Evolutionary conservation across 2,797 vertebrate genomes (phyloP).

Genomic region (Catamblyrhynchus diadema): DNA sequence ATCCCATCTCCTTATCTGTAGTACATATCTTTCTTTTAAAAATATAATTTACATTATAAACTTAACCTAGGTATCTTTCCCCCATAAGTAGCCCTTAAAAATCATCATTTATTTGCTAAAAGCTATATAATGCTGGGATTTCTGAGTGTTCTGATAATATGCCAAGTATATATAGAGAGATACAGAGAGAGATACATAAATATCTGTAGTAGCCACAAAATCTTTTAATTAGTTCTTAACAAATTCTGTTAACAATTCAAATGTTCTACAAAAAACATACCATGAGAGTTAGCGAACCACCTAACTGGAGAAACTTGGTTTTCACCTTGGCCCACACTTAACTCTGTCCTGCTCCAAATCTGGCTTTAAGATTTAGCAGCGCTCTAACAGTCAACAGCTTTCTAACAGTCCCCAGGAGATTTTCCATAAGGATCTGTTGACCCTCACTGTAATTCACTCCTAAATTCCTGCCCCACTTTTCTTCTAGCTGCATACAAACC

Average conservation of each 20-base stretch:
- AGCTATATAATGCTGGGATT: not conserved
- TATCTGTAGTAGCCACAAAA: not conserved
- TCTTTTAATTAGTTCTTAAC: not conserved
- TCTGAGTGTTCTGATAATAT: not conserved
- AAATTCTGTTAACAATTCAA: not conserved
- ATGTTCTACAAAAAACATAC: not conserved
- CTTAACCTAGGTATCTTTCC: not conserved
- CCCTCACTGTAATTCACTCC: not conserved
- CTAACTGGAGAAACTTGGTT: not conserved
- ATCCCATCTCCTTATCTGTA: not conserved
- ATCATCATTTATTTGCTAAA: not conserved
- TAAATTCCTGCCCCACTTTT: not conserved
- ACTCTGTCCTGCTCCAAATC: not conserved
- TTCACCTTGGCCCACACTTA: not conserved
- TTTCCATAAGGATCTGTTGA: not conserved
- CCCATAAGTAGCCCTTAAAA: not conserved
- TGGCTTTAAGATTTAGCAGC: not conserved
- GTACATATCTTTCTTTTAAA: rapidly evolving
- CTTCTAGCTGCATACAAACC: not conserved
- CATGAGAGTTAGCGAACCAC: not conserved
- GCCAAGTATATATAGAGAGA: not conserved
- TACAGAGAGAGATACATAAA: not conserved
- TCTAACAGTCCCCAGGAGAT: not conserved
- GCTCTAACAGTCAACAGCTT: not conserved
- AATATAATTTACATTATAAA: not conserved